Conservation (phyloP, 2,888 invertebrate genomes). For the Bunonema sp. region DNA sequence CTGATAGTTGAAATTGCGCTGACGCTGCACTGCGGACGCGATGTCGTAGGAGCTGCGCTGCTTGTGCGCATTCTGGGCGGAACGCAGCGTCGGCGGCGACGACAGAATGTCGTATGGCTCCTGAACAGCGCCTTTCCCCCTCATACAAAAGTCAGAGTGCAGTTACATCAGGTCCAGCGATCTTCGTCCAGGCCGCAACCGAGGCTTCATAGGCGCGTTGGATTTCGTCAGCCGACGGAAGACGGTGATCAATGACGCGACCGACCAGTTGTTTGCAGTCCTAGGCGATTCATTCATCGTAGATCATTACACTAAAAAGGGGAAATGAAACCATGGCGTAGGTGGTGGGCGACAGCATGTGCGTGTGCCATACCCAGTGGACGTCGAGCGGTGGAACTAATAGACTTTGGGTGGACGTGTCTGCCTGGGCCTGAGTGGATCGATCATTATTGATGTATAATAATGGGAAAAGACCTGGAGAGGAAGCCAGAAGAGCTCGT, state of each 20-base stretch:
- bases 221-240: constrained; percentile 41
- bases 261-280: constrained; percentile 39
- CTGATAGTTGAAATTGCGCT: constrained; percentile 49
- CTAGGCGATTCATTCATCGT: too few relatives aligned
- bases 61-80: constrained; percentile 14
- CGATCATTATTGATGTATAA: too few relatives aligned
- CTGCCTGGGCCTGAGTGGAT: too few relatives aligned
- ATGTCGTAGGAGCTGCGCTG: constrained; percentile 45
- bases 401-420: too few relatives aligned
- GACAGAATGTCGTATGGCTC: constrained; percentile 45
- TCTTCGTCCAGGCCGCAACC: neutral
- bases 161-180: too few relatives aligned
- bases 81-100: constrained; percentile 19
- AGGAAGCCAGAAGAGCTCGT: constrained; percentile 49
- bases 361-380: constrained; percentile 50
- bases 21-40: constrained; percentile 45
- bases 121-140: neutral
- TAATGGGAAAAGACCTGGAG: too few relatives aligned
- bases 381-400: constrained; percentile 50
- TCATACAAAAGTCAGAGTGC: too few relatives aligned
- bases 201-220: constrained; percentile 14
- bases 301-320: constrained; percentile 4
- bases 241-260: constrained; percentile 46
- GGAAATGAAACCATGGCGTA: too few relatives aligned
- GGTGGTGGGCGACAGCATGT: too few relatives aligned